phyloP scores from a whole-genome alignment of 2,113 vertebrate species.

The Cariama cristata region DNA sequence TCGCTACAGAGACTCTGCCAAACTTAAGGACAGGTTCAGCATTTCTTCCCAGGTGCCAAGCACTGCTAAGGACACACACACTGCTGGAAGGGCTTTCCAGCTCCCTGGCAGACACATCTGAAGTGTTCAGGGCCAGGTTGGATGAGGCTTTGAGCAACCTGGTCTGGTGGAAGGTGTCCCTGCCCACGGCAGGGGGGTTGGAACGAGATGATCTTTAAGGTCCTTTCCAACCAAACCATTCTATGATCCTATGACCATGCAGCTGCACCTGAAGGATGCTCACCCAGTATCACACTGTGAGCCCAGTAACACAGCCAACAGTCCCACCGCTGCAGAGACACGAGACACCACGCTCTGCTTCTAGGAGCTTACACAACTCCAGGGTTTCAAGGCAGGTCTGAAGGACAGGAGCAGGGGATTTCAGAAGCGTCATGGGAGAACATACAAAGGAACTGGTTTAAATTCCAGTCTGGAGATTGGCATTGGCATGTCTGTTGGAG shows the following conservation, averaged over 20 bases:
- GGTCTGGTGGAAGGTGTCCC: too few species aligned
- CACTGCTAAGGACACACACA: neutral
- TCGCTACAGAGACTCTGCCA: neutral
- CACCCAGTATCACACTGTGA: neutral
- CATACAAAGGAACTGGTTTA: rapidly evolving
- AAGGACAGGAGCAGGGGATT: neutral
- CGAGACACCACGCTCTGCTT: neutral
- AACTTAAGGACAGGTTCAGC: neutral
- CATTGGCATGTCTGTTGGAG: neutral
- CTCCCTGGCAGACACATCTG: neutral
- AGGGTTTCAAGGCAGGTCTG: neutral
- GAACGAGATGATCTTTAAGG: too few species aligned
- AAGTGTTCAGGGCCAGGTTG: too few species aligned
- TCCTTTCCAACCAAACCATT: too few species aligned
- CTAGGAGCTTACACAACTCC: neutral
- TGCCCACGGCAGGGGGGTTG: too few species aligned
- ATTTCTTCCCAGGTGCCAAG: neutral
- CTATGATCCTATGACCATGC: too few species aligned
- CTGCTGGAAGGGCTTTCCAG: neutral
- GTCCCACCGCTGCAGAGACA: neutral
- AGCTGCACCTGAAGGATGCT: neutral
- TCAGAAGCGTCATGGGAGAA: rapidly evolving
- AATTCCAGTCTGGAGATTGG: too few species aligned
- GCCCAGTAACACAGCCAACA: neutral
- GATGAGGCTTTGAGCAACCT: too few species aligned